Evolutionary conservation across 2,113 vertebrate species (phyloP), one percentile per base, ranked within the genome.

Genomic region (Ailuropoda melanoleuca): DNA sequence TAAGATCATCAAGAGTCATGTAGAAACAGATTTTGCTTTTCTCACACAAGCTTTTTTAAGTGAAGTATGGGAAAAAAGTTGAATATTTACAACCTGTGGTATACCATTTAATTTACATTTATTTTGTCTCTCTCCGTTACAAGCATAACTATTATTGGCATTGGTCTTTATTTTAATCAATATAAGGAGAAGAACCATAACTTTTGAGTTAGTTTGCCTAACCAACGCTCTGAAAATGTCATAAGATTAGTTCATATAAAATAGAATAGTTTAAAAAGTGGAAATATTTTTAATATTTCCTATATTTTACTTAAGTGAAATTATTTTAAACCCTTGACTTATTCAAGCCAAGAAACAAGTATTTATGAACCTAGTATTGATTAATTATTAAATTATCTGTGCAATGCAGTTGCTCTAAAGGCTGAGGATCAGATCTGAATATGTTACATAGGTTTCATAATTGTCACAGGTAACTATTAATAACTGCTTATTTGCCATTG

Each of bases 101-200:
- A 29, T 91, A 68, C 66, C 46, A 23, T 83, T 97, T 88, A 50
- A 75, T 95, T 95, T 86, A 82, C 21, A 64, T 80, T 97, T 92
- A 68, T 85, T 81, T 88, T 88, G 26, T 23, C 23, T 93, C 14
- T 68, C 85, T 84, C 78, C 31, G 58, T 53, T 89, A 89, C 64
- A 86, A n/a, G 21, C 8, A 68, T 66, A 82, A 70, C 55, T 86
- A 7, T 62, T 88, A 34, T 50, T 89, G n/a, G 58, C 56, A 55
- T 53, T 90, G 17, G 4, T 75, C 21, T 96, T 96, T 68, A 97
- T 93, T 95, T 93, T 88, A 88, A 53, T 43, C 68, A 84, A 39
- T 70, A 60, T 87, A 56, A 88, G 18, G 64, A 23, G n/a, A 88
- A 88, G 18, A 90, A 83, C 77, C 48, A 31, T 88, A n/a, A 56